A percentile compares a stretch with the other conserved stretches of the same genome.
Evolutionary conservation across 2,113 vertebrate species (phyloP).

Genomic region (Rhizomys pruinosus): DNA sequence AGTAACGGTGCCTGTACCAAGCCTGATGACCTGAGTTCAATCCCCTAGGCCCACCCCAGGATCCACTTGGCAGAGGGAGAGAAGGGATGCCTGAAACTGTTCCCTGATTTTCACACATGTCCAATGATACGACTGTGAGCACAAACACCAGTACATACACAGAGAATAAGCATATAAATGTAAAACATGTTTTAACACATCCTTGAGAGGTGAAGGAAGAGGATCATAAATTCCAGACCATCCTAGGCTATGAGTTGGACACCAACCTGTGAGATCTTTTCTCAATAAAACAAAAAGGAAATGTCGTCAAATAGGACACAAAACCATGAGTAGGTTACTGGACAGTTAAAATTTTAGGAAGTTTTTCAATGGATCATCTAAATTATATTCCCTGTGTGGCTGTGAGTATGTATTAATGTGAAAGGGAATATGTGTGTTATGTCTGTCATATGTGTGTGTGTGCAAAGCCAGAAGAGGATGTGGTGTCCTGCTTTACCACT

Average conservation of each 20-base stretch:
- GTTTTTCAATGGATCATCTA: not conserved
- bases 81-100: not conserved
- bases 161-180: not conserved
- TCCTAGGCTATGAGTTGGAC: not conserved
- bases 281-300: not conserved
- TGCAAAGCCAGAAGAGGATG: not conserved
- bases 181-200: not conserved
- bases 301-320: not conserved
- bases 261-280: not conserved
- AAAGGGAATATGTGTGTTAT: not conserved
- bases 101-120: not conserved
- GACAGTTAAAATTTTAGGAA: not conserved
- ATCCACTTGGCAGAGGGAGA: not conserved
- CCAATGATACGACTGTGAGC: not conserved
- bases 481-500: not conserved
- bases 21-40: too few species aligned
- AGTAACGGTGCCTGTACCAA: too few species aligned
- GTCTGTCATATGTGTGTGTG: not conserved
- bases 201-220: not conserved
- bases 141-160: not conserved
- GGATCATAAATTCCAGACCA: not conserved
- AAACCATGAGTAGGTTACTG: not conserved
- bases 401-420: not conserved
- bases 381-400: conserved; percentile 8
- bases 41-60: too few species aligned